A percentile compares a stretch with the other conserved stretches of the same genome.
Evolutionary conservation across 2,113 vertebrate genomes (phyloP).

Genomic region (Lycaon pictus): DNA sequence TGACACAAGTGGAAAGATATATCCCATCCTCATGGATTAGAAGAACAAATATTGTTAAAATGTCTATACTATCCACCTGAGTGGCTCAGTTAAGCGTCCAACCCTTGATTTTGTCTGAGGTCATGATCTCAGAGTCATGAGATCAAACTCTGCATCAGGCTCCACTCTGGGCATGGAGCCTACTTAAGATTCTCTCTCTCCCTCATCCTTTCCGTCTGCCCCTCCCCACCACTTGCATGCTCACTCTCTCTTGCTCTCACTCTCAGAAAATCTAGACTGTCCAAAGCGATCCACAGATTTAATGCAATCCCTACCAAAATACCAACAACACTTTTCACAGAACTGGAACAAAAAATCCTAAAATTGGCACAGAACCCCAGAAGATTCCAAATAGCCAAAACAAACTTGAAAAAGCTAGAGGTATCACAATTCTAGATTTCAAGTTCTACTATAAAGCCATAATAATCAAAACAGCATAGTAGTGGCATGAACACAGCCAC

Average conservation of each 20-base stretch:
- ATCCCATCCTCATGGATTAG: neutral
- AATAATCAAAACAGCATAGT: neutral
- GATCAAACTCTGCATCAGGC: neutral
- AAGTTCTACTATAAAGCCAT: neutral
- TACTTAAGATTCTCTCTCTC: neutral
- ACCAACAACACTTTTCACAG: neutral
- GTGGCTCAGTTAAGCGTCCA: neutral
- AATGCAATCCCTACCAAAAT: neutral
- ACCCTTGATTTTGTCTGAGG: neutral
- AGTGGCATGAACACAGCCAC: neutral
- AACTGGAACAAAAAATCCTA: neutral
- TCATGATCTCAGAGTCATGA: neutral
- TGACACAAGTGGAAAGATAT: neutral
- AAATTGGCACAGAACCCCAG: neutral
- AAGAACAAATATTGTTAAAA: neutral
- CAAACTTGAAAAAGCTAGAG: neutral
- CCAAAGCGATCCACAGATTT: neutral
- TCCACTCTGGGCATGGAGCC: neutral
- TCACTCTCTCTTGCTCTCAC: neutral
- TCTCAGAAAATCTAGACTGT: neutral
- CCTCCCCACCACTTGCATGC: neutral
- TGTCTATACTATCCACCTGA: neutral
- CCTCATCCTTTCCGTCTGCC: neutral
- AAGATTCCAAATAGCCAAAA: neutral
- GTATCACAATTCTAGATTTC: neutral